Base-by-base conservation (phyloP, 1,140 invertebrate species). In the Bombus vancouverensis region DNA sequence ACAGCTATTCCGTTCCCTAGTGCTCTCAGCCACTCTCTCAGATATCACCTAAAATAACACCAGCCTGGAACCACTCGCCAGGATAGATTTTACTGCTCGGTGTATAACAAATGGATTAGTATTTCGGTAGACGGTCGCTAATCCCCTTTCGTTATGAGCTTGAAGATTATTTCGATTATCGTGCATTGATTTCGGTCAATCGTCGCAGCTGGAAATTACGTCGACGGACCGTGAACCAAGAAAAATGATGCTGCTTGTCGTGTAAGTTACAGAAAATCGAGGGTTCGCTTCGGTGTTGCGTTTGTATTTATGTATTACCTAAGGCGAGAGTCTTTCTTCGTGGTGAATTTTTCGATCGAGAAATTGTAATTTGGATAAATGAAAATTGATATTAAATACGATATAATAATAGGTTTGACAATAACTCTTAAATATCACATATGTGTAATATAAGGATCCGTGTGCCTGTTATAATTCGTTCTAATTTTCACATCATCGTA, bases 21-120 rank as follows among this genome's bases (percentile, higher is more conserved):
- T 13, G 42, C 81, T 62, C 70, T 80, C 81, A 76, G 66, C 80
- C 53, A 68, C 84, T 84, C 85, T 84, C 88, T 87, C 88, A 84
- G 85, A 89, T 89, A 89, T 89, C 88, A 89, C 85, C 88, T 89
- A 89, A 89, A 89, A 89, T 89, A 89, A 89, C 88, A 89, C 80
- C 84, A 72, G 74, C 68, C 85, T 79, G 71, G 37, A 90, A 59
- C 75, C 88, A 70, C 66, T 74, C 68, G 84, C 37, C 78, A 57
- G 87, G 88, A 89, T 89, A 89, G 83, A 89, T 89, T 89, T 83
- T 89, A 89, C 88, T 65, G 84, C 79, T 57, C 70, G 53, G 73
- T 89, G 65, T 89, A 87, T 89, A 89, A 89, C 88, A 89, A 89
- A 89, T 89, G 85, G 88, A 89, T 89, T 89, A 89, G 88, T 87